These are phyloP conservation scores for Drosophila teissieri DNA, from an alignment of 1,140 invertebrate species.

Conservation along the genomic window DNA sequence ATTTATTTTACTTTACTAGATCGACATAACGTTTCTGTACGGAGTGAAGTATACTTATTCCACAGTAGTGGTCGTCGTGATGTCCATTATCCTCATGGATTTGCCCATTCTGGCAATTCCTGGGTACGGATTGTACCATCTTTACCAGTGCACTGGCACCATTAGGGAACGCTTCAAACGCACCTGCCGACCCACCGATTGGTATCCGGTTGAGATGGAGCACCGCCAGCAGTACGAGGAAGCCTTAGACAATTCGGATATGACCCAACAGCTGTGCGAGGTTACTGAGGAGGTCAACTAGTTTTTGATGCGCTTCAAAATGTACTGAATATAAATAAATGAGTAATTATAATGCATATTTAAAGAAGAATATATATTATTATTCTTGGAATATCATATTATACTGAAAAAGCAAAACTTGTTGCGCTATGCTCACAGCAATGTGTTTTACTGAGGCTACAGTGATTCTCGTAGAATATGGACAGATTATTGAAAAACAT, in stretches of 20 bases:
- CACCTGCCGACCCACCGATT: constrained; percentile 70
- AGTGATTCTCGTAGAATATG: no score
- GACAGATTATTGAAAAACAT: no score
- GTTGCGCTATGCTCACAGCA: no score
- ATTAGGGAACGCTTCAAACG: constrained; percentile 59
- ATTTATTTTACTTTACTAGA: constrained; percentile 11
- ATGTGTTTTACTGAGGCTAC: no score
- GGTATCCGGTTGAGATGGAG: constrained; percentile 75
- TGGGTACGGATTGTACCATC: constrained; percentile 59
- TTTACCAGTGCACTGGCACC: constrained; percentile 55
- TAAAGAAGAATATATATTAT: no score
- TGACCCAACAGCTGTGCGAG: constrained; percentile 74
- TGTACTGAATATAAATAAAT: no score
- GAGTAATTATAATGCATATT: no score
- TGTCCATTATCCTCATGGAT: constrained; percentile 44
- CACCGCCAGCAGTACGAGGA: constrained; percentile 76
- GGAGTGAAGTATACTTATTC: constrained; percentile 30
- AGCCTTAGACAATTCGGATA: constrained; percentile 63
- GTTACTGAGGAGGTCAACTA: constrained; percentile 68
- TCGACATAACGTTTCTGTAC: constrained; percentile 13
- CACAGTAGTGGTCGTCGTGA: neutral
- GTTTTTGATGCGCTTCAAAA: no score
- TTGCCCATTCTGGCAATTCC: constrained; percentile 65
- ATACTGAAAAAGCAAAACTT: no score
- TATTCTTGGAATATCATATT: no score